Evolutionary conservation across 1,140 invertebrate species (phyloP).

Genomic region (Pseudoatta argentina): DNA sequence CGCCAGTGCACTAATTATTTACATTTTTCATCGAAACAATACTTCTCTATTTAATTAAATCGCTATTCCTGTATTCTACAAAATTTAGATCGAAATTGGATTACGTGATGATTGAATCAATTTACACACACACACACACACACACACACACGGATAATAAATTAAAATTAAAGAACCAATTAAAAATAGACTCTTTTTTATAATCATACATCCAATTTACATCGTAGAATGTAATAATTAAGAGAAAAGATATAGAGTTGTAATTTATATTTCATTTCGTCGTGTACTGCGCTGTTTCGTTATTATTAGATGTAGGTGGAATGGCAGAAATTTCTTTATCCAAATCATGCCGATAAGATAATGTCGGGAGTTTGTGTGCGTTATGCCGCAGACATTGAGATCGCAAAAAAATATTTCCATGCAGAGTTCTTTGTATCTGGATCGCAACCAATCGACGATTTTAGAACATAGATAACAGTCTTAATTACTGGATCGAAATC

Average conservation of each 20-base stretch:
- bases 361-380: neutral
- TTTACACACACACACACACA: neutral
- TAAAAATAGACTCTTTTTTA: neutral
- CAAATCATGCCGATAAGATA: conserved; percentile 57
- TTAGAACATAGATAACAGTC: conserved; percentile 20
- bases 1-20: neutral
- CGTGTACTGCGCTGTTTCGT: conserved; percentile 7
- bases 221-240: neutral
- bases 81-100: conserved; percentile 3
- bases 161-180: neutral
- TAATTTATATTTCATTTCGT: conserved; percentile 24
- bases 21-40: neutral
- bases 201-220: neutral
- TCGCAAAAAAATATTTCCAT: conserved; percentile 36
- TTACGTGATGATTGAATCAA: neutral
- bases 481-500: conserved; percentile 10
- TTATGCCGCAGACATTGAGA: neutral
- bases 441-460: conserved; percentile 6
- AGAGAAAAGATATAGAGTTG: neutral
- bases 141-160: neutral
- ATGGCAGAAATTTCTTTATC: conserved; percentile 35
- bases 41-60: conserved; percentile 8
- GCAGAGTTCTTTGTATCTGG: conserved; percentile 28
- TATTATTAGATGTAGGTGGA: conserved; percentile 38
- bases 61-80: neutral